Conservation (phyloP, 2,113 vertebrate species). For the Trematomus loennbergii region DNA sequence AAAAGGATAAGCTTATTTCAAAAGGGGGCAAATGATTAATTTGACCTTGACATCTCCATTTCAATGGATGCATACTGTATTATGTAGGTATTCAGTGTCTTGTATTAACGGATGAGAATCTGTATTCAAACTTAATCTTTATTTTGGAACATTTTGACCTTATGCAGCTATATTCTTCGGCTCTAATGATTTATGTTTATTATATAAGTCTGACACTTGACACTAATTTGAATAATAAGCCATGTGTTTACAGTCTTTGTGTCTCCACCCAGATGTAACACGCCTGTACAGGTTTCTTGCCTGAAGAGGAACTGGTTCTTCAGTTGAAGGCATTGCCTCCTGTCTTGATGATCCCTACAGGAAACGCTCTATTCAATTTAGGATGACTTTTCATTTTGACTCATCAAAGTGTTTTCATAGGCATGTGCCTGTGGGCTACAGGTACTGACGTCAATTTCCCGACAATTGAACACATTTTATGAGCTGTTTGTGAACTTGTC, state of each 20-base stretch:
- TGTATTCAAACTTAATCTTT: too few species aligned
- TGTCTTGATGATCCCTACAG: slow-evolving; percentile 11
- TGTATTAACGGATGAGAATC: too few species aligned
- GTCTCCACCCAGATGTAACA: neutral
- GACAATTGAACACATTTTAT: neutral
- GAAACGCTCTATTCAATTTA: neutral
- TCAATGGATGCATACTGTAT: neutral
- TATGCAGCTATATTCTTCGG: neutral
- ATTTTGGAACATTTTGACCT: neutral
- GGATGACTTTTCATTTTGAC: slow-evolving; percentile 36
- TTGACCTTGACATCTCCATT: neutral
- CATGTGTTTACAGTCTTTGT: neutral
- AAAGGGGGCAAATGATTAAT: neutral
- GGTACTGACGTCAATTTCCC: slow-evolving; percentile 18
- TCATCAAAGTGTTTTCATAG: slow-evolving; percentile 28
- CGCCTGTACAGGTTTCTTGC: slow-evolving; percentile 5
- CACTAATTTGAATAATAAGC: neutral
- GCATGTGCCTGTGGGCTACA: slow-evolving; percentile 15
- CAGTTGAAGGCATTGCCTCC: neutral
- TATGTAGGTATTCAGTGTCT: too few species aligned
- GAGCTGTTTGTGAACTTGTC: neutral
- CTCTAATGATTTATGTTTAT: neutral
- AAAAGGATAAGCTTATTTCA: neutral
- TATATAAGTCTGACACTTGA: neutral
- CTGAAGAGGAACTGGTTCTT: neutral